These are phyloP conservation scores for Charina bottae DNA, from an alignment of 2,113 vertebrate genomes.

Conservation along the genomic window DNA sequence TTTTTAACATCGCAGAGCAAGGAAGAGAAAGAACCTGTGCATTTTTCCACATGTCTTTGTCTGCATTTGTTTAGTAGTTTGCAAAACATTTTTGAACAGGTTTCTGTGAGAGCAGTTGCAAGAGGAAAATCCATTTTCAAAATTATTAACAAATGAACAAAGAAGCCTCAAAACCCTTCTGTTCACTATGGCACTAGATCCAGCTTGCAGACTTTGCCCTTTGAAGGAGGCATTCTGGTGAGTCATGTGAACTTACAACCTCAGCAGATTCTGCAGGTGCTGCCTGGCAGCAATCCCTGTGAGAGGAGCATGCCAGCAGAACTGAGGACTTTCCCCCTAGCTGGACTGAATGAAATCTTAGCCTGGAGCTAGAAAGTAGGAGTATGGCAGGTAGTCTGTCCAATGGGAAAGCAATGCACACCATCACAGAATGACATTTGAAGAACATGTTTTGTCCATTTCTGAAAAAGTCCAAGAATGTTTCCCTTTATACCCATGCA, in stretches of 20 bases:
- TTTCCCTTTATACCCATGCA: neutral
- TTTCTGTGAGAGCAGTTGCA: neutral
- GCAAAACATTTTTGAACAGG: neutral
- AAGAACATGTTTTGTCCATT: neutral
- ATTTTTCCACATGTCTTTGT: neutral
- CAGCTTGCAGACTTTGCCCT: neutral
- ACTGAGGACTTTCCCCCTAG: neutral
- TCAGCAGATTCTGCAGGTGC: no score
- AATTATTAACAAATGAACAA: neutral
- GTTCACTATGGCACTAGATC: neutral
- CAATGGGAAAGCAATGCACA: neutral
- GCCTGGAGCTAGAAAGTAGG: neutral
- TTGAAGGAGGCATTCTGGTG: neutral
- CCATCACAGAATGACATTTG: neutral
- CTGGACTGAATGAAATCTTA: neutral
- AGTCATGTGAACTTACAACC: no score
- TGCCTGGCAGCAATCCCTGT: no score
- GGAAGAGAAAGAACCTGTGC: neutral
- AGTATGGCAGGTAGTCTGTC: neutral
- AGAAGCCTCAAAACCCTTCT: neutral
- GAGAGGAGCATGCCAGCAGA: no score
- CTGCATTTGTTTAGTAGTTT: neutral
- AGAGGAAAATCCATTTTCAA: neutral
- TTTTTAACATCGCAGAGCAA: neutral
- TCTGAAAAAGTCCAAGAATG: neutral